These are phyloP conservation scores for Varanus komodoensis DNA, from an alignment of 2,113 vertebrate genomes.

Conservation along the genomic window DNA sequence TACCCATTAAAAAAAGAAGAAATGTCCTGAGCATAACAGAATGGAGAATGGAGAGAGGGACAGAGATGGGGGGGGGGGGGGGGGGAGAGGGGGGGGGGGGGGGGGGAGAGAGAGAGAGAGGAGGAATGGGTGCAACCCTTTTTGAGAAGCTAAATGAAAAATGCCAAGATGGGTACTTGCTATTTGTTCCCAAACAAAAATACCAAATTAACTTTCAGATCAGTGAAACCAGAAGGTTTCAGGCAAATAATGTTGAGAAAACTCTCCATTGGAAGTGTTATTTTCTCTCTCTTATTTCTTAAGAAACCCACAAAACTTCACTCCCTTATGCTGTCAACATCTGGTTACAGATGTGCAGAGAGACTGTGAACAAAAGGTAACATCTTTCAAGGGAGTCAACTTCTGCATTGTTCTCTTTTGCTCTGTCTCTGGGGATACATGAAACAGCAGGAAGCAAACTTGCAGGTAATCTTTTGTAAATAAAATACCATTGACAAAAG, in stretches of 20 bases:
- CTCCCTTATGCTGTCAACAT: background rate
- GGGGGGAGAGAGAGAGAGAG: no score
- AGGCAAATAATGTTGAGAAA: constrained; percentile 40
- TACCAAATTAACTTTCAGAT: background rate
- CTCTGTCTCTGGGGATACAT: constrained; percentile 2
- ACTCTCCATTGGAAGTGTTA: constrained; percentile 19
- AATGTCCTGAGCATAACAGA: constrained; percentile 29
- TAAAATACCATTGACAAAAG: background rate
- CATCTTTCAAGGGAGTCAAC: constrained; percentile 38
- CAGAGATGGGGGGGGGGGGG: no score
- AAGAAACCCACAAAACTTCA: background rate
- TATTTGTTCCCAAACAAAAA: background rate
- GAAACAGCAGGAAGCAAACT: background rate
- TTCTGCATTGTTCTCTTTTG: background rate
- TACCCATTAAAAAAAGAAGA: constrained; percentile 23
- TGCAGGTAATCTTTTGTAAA: background rate
- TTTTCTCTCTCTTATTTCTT: constrained; percentile 10
- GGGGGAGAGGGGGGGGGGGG: no score
- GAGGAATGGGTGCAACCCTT: no score
- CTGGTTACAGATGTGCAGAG: constrained; percentile 17
- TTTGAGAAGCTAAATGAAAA: constrained; percentile 26
- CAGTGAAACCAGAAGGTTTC: background rate
- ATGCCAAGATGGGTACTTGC: constrained; percentile 54
- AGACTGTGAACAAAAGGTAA: background rate
- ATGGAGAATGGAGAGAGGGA: background rate